Evolutionary conservation across 1,140 invertebrate genomes (phyloP).

Genomic region (Amphibalanus amphitrite): DNA sequence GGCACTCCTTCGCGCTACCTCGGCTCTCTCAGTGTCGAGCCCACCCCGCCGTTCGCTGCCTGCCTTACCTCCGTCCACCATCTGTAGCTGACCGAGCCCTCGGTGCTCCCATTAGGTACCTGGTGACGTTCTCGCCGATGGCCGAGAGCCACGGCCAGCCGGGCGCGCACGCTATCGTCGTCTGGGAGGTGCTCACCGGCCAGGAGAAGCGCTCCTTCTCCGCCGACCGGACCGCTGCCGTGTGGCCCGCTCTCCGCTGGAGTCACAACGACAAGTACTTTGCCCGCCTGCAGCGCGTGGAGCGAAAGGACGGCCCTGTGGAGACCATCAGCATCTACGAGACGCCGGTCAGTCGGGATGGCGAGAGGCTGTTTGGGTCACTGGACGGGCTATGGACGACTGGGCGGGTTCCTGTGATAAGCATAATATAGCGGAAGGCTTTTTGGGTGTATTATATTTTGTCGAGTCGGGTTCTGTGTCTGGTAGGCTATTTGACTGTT

Average conservation of each 20-base stretch:
- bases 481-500: no score
- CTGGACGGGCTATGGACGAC: no score
- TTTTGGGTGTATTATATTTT: no score
- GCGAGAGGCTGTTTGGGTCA: neutral
- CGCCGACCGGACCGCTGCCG: conserved; percentile 45
- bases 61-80: no score
- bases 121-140: conserved; percentile 76
- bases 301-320: conserved; percentile 28
- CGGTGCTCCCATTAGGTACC: no score
- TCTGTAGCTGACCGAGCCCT: no score
- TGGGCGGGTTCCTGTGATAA: no score
- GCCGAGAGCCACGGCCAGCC: conserved; percentile 36
- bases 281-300: conserved; percentile 45
- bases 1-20: no score
- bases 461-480: no score
- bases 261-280: conserved; percentile 94
- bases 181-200: conserved; percentile 88
- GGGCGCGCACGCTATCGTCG: conserved; percentile 46
- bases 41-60: no score
- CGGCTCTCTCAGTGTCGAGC: no score
- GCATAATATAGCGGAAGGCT: no score
- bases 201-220: conserved; percentile 79
- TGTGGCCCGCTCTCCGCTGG: conserved; percentile 94
- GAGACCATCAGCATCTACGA: conserved; percentile 86
- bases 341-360: conserved; percentile 46